A percentile compares a stretch with the other conserved stretches of the same genome.
Evolutionary conservation across 1,140 invertebrate species (phyloP).

Genomic region (Aleiodes sp.): DNA sequence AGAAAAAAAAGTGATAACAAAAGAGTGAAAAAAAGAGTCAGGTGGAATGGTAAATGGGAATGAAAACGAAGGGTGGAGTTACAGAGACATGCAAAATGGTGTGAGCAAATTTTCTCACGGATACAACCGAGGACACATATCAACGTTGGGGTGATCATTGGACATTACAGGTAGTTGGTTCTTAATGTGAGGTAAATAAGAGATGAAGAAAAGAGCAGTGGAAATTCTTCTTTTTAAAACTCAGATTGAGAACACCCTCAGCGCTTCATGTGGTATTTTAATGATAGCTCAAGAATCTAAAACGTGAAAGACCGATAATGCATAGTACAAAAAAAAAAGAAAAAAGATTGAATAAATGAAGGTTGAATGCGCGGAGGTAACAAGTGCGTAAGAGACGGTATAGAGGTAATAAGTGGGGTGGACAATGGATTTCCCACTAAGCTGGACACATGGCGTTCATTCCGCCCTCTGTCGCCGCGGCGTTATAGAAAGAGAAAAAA

Average conservation of each 20-base stretch:
- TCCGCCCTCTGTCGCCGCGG: neutral
- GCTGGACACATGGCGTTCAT: constrained; percentile 49
- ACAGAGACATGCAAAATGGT: constrained; percentile 6
- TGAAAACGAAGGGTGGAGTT: constrained; percentile 5
- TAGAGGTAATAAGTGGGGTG: constrained; percentile 8
- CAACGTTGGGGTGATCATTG: no score
- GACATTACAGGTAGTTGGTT: no score
- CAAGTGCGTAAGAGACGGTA: constrained; percentile 23
- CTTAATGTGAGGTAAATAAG: no score
- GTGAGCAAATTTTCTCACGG: constrained; percentile 13
- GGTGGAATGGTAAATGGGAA: neutral
- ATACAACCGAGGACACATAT: no score
- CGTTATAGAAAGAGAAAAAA: neutral
- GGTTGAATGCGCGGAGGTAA: neutral
- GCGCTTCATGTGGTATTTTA: constrained; percentile 4
- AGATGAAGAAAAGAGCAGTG: neutral
- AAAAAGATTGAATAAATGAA: constrained; percentile 18
- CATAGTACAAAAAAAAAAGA: neutral
- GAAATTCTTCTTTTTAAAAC: neutral
- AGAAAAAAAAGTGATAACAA: constrained; percentile 14
- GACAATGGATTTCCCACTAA: constrained; percentile 39
- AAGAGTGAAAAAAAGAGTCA: neutral
- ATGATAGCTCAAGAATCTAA: neutral
- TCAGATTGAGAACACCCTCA: neutral
- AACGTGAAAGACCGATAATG: constrained; percentile 17